Evolutionary conservation across 2,113 vertebrate genomes (phyloP).

Genomic region (Calidris pugnax): DNA sequence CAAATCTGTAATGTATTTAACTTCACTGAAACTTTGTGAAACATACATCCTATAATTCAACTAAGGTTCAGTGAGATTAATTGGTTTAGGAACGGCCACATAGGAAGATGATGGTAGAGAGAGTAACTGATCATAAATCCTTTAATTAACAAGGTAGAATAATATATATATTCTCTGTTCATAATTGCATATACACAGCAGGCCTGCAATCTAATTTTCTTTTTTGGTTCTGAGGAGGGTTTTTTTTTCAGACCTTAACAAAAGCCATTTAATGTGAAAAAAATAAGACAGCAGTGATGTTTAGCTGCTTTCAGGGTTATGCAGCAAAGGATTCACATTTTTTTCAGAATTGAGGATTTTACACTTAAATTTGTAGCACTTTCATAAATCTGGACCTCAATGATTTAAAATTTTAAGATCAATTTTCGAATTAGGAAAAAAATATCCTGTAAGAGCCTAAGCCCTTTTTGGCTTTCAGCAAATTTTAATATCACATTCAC

Average conservation of each 20-base stretch:
- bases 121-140: conserved; percentile 4
- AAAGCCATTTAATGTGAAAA: not conserved
- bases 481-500: not conserved
- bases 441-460: not conserved
- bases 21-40: conserved; percentile 12
- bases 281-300: not conserved
- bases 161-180: conserved; percentile 23
- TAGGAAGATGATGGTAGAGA: conserved; percentile 33
- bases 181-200: conserved; percentile 34
- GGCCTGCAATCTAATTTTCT: not conserved
- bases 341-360: not conserved
- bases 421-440: not conserved
- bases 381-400: not conserved
- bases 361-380: not conserved
- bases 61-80: conserved; percentile 36
- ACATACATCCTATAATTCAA: conserved; percentile 15
- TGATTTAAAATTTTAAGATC: not conserved
- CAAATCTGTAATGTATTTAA: conserved; percentile 28
- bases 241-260: not conserved
- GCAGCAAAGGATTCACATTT: not conserved
- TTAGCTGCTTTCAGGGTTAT: not conserved
- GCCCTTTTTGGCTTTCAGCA: not conserved
- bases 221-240: not conserved
- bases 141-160: conserved; percentile 48
- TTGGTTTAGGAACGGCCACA: conserved; percentile 46